Evolutionary conservation across 1,140 invertebrate species (phyloP).

Genomic region (Ganaspis sp.): DNA sequence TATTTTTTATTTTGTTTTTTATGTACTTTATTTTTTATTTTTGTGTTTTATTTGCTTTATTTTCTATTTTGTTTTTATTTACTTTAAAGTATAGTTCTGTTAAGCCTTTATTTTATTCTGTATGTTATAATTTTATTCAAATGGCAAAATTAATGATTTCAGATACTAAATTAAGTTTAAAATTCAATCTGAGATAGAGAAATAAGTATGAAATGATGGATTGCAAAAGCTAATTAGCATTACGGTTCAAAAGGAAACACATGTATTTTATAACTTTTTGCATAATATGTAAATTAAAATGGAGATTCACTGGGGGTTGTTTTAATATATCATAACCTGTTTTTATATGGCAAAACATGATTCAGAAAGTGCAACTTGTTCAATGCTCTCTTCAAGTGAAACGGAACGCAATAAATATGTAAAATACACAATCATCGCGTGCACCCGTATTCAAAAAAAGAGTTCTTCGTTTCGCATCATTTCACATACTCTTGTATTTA

Average conservation of each 20-base stretch:
- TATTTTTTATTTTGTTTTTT: too few relatives aligned
- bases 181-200: background rate
- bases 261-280: background rate
- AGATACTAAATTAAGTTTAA: background rate
- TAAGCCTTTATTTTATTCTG: too few relatives aligned
- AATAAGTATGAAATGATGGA: background rate
- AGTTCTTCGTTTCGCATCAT: conserved; percentile 8
- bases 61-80: too few relatives aligned
- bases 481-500: conserved; percentile 3
- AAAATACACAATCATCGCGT: conserved; percentile 1
- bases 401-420: conserved; percentile 23
- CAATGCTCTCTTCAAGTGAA: conserved; percentile 6
- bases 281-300: background rate
- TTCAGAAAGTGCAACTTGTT: conserved; percentile 24
- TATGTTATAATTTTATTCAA: background rate
- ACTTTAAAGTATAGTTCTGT: too few relatives aligned
- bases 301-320: background rate
- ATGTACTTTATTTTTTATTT: too few relatives aligned
- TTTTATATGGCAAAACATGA: background rate
- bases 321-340: background rate
- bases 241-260: background rate
- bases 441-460: background rate
- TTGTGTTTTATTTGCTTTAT: too few relatives aligned
- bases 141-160: background rate
- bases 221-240: background rate